Base-by-base conservation (phyloP, 2,113 vertebrate genomes). In the Penelope pileata region DNA sequence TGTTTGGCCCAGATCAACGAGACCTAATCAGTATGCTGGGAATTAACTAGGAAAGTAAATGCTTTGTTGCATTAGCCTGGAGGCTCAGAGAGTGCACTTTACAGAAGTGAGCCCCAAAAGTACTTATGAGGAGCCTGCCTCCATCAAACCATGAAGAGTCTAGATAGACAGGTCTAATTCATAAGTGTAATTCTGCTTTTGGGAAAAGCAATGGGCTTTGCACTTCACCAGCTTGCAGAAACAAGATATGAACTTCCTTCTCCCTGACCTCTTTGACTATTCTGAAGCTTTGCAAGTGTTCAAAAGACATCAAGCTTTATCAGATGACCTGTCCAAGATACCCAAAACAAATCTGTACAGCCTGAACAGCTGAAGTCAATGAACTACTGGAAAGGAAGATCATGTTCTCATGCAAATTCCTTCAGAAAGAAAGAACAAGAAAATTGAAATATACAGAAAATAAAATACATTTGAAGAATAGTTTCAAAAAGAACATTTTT, bases 371-470 rank as follows among this genome's bases (percentile, higher is more conserved):
- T 10, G 4, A 74, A 93, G 50, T 69, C 78, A 81, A 75, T 3
- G 26, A 80, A 76, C 34, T 84, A 30, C 8, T 40, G 48, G 53
- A 72, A 93, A 67, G 24, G 76, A 79, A 47, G 16, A 82, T 32
- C 22, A 43, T 7, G 17, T 88, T 97, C 76, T 93, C 63, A 91
- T 86, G 51, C 47, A 81, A 76, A 91, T 91, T 15, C 51, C 23
- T 81, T 93, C 48, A 78, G n/a, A 92, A 87, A 69, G 53, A 62
- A 86, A 90, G 72, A 92, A 64, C 4, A 74, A 91, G 76, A 76
- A 29, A 86, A 67, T 11, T 83, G 24, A 93, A 95, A 91, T 76
- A 86, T 62, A 74, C 21, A 77, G 54, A 87, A 88, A 95, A 90
- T 72, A 38, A 45, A 16, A 64, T 87, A 59, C 84, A 81, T 83